Evolutionary conservation across 2,113 vertebrate genomes (phyloP).

Genomic region (Alethe diademata): DNA sequence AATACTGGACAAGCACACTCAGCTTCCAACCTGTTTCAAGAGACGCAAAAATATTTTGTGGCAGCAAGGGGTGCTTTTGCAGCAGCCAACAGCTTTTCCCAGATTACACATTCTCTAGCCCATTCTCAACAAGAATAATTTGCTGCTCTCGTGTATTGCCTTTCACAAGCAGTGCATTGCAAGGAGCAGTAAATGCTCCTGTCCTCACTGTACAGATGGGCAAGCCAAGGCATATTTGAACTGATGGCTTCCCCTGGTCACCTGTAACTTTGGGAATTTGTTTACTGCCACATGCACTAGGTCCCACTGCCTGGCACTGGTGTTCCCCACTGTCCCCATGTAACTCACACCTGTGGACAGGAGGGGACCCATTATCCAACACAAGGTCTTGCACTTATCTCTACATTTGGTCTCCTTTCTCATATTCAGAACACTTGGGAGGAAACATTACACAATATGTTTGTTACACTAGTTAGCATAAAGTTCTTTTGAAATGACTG

Average conservation of each 20-base stretch:
- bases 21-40: background rate
- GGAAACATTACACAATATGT: background rate
- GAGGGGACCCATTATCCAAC: background rate
- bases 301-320: background rate
- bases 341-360: background rate
- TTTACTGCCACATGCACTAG: background rate
- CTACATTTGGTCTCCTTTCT: background rate
- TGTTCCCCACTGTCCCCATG: background rate
- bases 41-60: background rate
- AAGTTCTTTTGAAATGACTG: background rate
- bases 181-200: background rate
- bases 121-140: background rate
- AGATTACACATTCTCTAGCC: background rate
- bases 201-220: background rate
- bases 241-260: background rate
- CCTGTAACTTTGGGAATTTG: background rate
- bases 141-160: background rate
- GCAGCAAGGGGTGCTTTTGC: background rate
- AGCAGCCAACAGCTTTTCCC: background rate
- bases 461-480: background rate
- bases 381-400: background rate
- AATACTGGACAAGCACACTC: background rate
- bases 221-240: background rate
- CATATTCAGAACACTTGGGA: background rate
- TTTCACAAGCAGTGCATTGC: background rate